Percentiles rank a stretch among this genome's conserved stretches.
These are phyloP conservation scores for Agelas oroides DNA, from an alignment of 37 sponge, comb jelly and placozoan genomes.

Conservation along the genomic window DNA sequence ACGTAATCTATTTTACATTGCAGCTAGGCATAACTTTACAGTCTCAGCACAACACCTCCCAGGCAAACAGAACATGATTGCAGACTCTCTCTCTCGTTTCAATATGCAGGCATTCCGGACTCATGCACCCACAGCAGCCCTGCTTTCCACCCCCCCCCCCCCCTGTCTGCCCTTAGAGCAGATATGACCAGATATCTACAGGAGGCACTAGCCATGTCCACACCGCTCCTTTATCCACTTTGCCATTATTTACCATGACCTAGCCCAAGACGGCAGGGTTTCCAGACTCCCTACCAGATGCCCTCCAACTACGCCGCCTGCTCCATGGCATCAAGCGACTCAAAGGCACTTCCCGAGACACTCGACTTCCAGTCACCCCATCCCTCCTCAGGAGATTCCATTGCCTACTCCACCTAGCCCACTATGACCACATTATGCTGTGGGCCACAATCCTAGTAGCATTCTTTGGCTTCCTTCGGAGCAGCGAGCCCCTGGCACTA, in stretches of 20 bases:
- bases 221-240: conserved; percentile 5
- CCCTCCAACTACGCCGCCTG: not conserved
- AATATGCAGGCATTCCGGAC: not conserved
- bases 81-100: conserved; percentile 49
- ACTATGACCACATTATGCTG: not conserved
- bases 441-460: conserved; percentile 16
- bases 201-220: not conserved
- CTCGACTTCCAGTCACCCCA: conserved; percentile 14
- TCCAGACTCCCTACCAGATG: not conserved
- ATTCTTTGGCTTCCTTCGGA: conserved; percentile 12
- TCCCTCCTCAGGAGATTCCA: not conserved
- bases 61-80: conserved; percentile 21
- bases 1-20: conserved; percentile 4
- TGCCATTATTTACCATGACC: not conserved
- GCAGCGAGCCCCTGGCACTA: not conserved
- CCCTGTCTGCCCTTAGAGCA: not conserved
- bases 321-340: conserved; percentile 2
- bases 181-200: too few species aligned
- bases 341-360: not conserved
- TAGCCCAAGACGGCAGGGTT: not conserved
- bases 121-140: conserved; percentile 29
- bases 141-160: not conserved
- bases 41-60: not conserved
- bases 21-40: conserved; percentile 5
- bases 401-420: not conserved